Percentiles rank a stretch among this genome's conserved stretches.
phyloP scores from a whole-genome alignment of 2,797 vertebrate species.

The Sebastes reedi region DNA sequence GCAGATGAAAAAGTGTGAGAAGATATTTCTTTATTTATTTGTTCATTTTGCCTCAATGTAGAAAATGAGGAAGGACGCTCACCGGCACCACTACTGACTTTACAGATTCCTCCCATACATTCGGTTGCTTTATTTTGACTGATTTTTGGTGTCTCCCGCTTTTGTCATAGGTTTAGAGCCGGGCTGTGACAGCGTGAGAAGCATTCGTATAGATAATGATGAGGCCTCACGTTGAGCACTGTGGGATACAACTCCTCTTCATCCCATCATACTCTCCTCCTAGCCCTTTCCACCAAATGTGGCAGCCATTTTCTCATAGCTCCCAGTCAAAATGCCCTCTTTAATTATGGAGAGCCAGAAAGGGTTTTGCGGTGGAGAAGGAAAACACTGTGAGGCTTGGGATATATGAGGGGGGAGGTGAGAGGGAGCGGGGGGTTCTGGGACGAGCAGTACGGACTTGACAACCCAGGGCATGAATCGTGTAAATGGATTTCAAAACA shows the following conservation, averaged over 20 bases:
- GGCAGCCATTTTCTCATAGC: slow-evolving; percentile 65
- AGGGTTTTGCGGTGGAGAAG: slow-evolving; percentile 42
- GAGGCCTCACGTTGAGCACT: slow-evolving; percentile 13
- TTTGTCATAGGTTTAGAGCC: background rate
- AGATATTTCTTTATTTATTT: background rate
- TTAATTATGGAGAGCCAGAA: slow-evolving; percentile 73
- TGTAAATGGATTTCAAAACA: slow-evolving; percentile 88
- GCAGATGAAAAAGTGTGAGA: background rate
- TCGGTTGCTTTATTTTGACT: background rate
- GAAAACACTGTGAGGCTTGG: slow-evolving; percentile 50
- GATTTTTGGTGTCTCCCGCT: background rate
- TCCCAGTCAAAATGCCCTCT: slow-evolving; percentile 67
- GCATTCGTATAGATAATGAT: slow-evolving; percentile 18
- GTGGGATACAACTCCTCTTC: slow-evolving; percentile 32
- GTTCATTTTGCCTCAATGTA: background rate
- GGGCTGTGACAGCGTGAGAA: background rate
- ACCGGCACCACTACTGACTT: accelerated
- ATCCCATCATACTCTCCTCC: slow-evolving; percentile 30
- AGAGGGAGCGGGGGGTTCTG: background rate
- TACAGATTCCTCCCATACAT: background rate
- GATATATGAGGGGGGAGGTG: background rate
- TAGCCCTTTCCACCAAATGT: slow-evolving; percentile 47
- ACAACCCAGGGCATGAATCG: slow-evolving; percentile 76
- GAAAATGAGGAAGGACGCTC: background rate
- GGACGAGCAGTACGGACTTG: slow-evolving; percentile 56